These are phyloP conservation scores for Cantharis lateralis DNA, from an alignment of 2,888 invertebrate genomes.

Conservation along the genomic window DNA sequence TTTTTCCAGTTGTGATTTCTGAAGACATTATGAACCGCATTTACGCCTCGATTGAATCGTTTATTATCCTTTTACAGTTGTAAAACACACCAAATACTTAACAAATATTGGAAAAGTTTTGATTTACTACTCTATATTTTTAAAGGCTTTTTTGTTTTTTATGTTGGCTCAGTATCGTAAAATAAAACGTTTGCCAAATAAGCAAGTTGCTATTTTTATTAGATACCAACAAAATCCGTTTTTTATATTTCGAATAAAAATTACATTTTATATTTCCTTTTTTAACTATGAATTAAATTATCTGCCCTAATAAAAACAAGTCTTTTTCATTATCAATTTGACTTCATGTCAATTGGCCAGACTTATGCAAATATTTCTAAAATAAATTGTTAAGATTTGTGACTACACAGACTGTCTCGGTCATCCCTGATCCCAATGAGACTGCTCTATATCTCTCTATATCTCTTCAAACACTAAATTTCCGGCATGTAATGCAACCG, in stretches of 20 bases:
- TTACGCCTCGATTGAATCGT: slow-evolving; percentile 16
- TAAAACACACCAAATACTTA: slow-evolving; percentile 24
- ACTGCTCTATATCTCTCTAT: no score
- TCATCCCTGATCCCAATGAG: no score
- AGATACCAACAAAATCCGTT: background rate
- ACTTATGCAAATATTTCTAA: background rate
- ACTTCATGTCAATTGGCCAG: background rate
- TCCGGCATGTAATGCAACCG: no score
- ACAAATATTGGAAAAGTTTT: slow-evolving; percentile 31
- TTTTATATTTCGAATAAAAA: background rate
- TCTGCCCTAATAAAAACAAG: background rate
- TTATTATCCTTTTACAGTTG: slow-evolving; percentile 17
- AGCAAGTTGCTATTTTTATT: slow-evolving; percentile 21
- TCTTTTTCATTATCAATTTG: background rate
- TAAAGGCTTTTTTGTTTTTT: slow-evolving; percentile 16
- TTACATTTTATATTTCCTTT: background rate
- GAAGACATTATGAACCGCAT: slow-evolving; percentile 5
- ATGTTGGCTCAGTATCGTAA: slow-evolving; percentile 18
- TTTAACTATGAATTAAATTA: background rate
- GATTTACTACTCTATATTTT: slow-evolving; percentile 19
- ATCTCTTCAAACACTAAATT: no score
- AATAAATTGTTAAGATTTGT: background rate
- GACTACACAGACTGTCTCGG: no score
- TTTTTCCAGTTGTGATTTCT: background rate
- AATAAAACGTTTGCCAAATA: slow-evolving; percentile 23